Evolutionary conservation across 2,113 vertebrate species (phyloP), one percentile per base, ranked within the genome.

Genomic region (Callocephalon fimbriatum): DNA sequence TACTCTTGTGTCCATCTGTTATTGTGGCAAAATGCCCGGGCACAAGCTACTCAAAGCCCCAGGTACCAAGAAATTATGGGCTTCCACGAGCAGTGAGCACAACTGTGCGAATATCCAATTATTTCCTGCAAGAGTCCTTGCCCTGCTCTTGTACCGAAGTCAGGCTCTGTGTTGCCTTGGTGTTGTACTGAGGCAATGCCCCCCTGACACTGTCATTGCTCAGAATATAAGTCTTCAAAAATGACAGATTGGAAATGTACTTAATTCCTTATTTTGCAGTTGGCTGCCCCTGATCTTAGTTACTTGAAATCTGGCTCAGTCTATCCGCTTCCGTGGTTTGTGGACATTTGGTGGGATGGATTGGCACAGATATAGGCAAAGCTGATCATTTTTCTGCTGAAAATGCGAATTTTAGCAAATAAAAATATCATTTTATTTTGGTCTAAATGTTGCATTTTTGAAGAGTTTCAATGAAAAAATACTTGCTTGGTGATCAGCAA

Each of bases 1-100:
- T 61, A 91, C 73, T 50, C 94, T 91, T 13, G 31, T 61, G 62
- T 50, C 98, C 98, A 84, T 96, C 98, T 98, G 98, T 72, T 51
- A 50, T 9, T 1, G 17, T 79, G 97, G 97, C 96, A 76, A 44
- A 22, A 4, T 26, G 96, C 98, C 97, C 71, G 18, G 71, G 73
- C 68, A 86, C 31, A 65, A 90, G 85, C 88, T 80, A 62, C 68
- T 78, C 56, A 74, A 44, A 78, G 37, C 85, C 82, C 47, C 38
- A 42, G 72, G 22, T 48, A 72, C 54, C 47, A 70, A 59, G 32
- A 18, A 72, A 94, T 35, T 4, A 29, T 2, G 48, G 4, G 47
- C 73, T 70, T 78, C 74, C 58, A 62, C 0, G 3, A 95, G 84
- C 80, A 53, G 63, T 2, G 29, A 54, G 35, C 42, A 63, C 38